phyloP scores from a whole-genome alignment of 2,888 invertebrate genomes.

The Lasioglossum figueresi region DNA sequence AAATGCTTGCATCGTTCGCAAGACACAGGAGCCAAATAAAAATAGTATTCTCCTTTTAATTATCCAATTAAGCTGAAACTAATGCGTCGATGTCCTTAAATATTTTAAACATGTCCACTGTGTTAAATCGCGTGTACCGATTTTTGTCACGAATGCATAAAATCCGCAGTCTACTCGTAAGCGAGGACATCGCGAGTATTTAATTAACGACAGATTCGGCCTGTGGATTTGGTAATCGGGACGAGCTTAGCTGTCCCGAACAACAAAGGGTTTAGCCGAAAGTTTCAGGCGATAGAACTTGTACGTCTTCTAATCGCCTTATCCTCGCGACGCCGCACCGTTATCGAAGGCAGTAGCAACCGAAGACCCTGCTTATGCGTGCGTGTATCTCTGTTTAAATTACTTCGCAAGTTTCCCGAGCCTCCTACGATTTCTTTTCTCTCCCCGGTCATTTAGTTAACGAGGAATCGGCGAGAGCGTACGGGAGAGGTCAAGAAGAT shows the following conservation, averaged over 20 bases:
- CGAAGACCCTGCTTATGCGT: constrained; percentile 30
- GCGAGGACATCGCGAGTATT: background rate
- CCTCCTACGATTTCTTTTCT: constrained; percentile 14
- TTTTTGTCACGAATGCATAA: no score
- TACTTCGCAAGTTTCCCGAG: constrained; percentile 54
- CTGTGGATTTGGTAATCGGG: constrained; percentile 31
- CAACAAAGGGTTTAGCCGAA: constrained; percentile 31
- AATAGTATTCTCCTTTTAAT: no score
- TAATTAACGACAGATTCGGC: background rate
- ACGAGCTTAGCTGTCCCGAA: constrained; percentile 13
- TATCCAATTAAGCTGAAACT: no score
- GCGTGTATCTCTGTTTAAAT: constrained; percentile 59
- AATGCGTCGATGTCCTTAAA: no score
- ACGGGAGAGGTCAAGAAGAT: constrained; percentile 38
- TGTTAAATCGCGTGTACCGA: no score
- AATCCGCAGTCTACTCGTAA: no score
- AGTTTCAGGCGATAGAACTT: constrained; percentile 44
- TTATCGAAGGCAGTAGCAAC: constrained; percentile 29
- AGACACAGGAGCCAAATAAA: no score
- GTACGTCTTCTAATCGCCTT: constrained; percentile 56
- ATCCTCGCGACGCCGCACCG: constrained; percentile 20
- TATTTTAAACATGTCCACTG: no score
- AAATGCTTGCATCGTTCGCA: no score
- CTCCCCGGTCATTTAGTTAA: constrained; percentile 62
- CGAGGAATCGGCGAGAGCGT: constrained; percentile 58